Evolutionary conservation across 2,888 invertebrate species (phyloP), one percentile per base, ranked within the genome.

Genomic region (Euplagia quadripunctaria): DNA sequence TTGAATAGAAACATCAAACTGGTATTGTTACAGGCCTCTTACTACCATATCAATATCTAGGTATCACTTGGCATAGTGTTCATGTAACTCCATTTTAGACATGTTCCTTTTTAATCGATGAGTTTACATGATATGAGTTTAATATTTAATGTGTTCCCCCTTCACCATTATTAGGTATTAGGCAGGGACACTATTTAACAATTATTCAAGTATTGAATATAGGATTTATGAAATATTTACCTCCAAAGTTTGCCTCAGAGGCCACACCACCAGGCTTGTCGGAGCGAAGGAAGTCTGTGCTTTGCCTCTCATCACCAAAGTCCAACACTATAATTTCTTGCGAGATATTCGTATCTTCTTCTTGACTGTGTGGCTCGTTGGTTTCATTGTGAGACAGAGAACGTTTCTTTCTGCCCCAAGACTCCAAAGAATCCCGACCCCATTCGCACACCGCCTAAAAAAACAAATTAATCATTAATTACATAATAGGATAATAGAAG

Each of bases 291-390:
- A 97, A 98, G 82, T 98, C 98, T 64, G 97, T 96, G 69, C 97
- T 97, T 92, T 98, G 98, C 85, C 97, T 85, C 80, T 99, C 98
- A 94, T 99, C 99, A 69, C 98, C 99, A 87, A 98, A 98, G 96
- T 99, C 99, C 82, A 99, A 95, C 4, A 99, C 99, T 42, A 99
- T 96, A 88, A 99, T 99, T 94, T 99, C 99, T 93, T 99, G 99
- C 64, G 99, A 99, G 78, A 99, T 97, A 81, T 98, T 99, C 98
- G 99, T 99, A 87, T 98, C 98, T 84, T 98, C 98, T 73, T 97
- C 97, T 79, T 97, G 97, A 73, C 95, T 96, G 78, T 97, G 96
- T 52, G 96, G 96, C 76, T 97, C 97, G 49, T 96, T 96, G 84
- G 97, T 97, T 86, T 97, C 97, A 86, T 95, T 93, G 79, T 87